Evolutionary conservation across 2,888 invertebrate genomes (phyloP).

Genomic region (Oxyteleia sp.): DNA sequence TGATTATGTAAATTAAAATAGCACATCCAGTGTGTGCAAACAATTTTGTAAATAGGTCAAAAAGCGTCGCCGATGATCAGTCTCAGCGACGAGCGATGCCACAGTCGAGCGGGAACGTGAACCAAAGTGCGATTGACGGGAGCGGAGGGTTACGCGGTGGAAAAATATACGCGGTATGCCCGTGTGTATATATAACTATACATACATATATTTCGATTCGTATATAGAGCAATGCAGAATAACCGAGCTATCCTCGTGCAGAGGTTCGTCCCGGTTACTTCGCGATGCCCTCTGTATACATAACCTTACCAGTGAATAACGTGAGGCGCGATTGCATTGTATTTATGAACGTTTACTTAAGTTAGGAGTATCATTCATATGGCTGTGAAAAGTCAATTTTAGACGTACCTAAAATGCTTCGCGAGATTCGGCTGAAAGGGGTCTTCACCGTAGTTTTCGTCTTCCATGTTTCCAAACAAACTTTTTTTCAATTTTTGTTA

Average conservation of each 20-base stretch:
- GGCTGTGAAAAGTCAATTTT: slow-evolving; percentile 88
- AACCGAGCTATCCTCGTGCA: slow-evolving; percentile 66
- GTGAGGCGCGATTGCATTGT: slow-evolving; percentile 74
- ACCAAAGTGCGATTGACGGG: slow-evolving; percentile 66
- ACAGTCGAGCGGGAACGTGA: slow-evolving; percentile 48
- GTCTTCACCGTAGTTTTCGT: slow-evolving; percentile 51
- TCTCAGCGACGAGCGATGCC: slow-evolving; percentile 14
- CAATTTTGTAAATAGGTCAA: slow-evolving; percentile 47
- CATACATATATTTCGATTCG: slow-evolving; percentile 35
- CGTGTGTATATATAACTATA: slow-evolving; percentile 37
- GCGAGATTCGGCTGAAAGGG: slow-evolving; percentile 77
- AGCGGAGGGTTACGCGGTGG: slow-evolving; percentile 31
- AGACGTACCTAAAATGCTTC: slow-evolving; percentile 88
- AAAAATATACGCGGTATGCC: slow-evolving; percentile 20
- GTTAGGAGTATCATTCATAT: slow-evolving; percentile 87
- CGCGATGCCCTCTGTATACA: slow-evolving; percentile 36
- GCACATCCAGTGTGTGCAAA: slow-evolving; percentile 28
- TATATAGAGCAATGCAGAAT: slow-evolving; percentile 7
- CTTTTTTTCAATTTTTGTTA: neutral
- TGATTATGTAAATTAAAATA: neutral
- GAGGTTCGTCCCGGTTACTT: slow-evolving; percentile 59
- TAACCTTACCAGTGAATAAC: slow-evolving; percentile 58
- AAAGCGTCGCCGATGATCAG: slow-evolving; percentile 24
- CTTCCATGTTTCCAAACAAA: slow-evolving; percentile 51
- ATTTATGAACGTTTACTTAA: slow-evolving; percentile 86